Conservation (phyloP, 2,113 vertebrate genomes). For the Tachuris rubrigastra region DNA sequence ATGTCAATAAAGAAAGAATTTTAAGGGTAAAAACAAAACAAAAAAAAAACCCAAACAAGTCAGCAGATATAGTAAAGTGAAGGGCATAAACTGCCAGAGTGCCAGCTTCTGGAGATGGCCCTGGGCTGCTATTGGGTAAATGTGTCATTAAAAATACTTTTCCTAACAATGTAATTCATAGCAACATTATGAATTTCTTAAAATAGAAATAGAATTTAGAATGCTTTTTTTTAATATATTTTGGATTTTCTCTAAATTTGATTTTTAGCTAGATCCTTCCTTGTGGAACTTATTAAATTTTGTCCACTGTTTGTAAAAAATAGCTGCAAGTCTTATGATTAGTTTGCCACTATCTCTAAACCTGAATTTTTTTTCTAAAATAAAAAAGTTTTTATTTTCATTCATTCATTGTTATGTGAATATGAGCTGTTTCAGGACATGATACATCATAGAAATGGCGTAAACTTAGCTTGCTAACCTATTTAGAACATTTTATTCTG, state of each 20-base stretch:
- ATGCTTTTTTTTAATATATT: background rate
- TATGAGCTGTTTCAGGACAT: slow-evolving; percentile 28
- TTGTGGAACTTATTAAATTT: background rate
- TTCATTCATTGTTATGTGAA: slow-evolving; percentile 25
- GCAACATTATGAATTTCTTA: background rate
- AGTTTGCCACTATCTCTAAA: background rate
- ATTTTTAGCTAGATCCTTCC: background rate
- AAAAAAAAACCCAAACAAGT: too few species aligned
- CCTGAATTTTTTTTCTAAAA: slow-evolving; percentile 12
- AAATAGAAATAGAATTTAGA: background rate
- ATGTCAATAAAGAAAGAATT: background rate
- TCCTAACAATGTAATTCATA: background rate
- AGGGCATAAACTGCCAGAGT: background rate
- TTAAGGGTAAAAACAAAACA: background rate
- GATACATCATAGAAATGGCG: slow-evolving; percentile 28
- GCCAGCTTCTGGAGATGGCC: background rate
- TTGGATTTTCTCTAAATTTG: background rate
- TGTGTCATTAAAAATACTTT: background rate
- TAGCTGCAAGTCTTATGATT: background rate
- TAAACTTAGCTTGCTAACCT: slow-evolving; percentile 18
- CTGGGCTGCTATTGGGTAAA: background rate
- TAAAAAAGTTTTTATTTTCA: background rate
- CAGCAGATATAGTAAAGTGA: background rate
- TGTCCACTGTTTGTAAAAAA: background rate
- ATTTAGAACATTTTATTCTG: slow-evolving; percentile 39